Conservation (phyloP, 1,140 invertebrate species). For the Nasonia giraulti region DNA sequence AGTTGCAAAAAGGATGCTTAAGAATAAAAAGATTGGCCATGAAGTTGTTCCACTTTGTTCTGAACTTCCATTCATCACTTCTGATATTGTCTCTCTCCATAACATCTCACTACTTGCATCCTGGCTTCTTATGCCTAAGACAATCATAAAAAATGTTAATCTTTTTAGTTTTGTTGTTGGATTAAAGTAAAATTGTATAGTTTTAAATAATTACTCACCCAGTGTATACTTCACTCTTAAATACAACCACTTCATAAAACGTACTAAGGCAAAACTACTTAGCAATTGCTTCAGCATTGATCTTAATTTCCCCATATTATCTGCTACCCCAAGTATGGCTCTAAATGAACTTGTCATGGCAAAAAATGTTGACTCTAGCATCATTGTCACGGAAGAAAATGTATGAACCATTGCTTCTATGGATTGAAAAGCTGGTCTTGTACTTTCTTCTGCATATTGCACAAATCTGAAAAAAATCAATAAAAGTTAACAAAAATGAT, state of each 20-base stretch:
- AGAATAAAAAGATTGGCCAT: slow-evolving; percentile 87
- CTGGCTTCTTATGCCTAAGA: slow-evolving; percentile 70
- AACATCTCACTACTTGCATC: slow-evolving; percentile 71
- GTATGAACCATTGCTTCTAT: slow-evolving; percentile 94
- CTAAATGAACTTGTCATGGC: slow-evolving; percentile 96
- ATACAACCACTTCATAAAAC: slow-evolving; percentile 86
- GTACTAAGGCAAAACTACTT: slow-evolving; percentile 87
- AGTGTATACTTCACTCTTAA: slow-evolving; percentile 82
- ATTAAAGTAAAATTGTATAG: too few species aligned
- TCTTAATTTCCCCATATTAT: slow-evolving; percentile 91
- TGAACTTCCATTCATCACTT: slow-evolving; percentile 61
- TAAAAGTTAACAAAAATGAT: neutral
- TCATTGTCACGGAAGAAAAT: slow-evolving; percentile 94
- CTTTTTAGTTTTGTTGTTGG: too few species aligned
- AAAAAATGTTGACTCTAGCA: slow-evolving; percentile 96
- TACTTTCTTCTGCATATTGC: slow-evolving; percentile 92
- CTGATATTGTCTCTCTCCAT: slow-evolving; percentile 65
- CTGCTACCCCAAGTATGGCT: slow-evolving; percentile 95
- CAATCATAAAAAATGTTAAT: neutral
- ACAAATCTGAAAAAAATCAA: slow-evolving; percentile 78
- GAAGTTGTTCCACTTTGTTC: slow-evolving; percentile 72
- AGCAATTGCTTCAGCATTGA: slow-evolving; percentile 89
- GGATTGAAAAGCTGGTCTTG: slow-evolving; percentile 93
- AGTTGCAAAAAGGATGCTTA: slow-evolving; percentile 89
- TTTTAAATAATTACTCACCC: slow-evolving; percentile 73